phyloP scores from a whole-genome alignment of 2,113 vertebrate genomes.

The Ictalurus furcatus region DNA sequence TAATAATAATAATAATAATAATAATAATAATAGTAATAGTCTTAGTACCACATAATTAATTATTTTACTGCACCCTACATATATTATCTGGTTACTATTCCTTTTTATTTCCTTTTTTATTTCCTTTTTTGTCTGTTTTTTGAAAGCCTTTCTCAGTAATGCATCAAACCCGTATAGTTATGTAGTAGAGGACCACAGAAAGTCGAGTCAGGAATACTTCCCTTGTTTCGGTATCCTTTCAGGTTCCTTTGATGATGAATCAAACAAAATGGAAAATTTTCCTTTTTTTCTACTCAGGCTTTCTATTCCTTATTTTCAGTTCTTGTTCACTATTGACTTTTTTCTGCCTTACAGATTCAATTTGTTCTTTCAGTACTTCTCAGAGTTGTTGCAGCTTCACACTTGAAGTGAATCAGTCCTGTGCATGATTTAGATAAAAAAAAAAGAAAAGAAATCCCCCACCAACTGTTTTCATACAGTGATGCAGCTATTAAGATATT shows the following conservation, averaged over 20 bases:
- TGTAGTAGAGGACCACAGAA: slow-evolving; percentile 53
- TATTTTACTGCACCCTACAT: slow-evolving; percentile 30
- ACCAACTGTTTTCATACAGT: not conserved
- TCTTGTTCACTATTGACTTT: no score
- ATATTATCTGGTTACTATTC: slow-evolving; percentile 3
- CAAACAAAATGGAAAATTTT: slow-evolving; percentile 57
- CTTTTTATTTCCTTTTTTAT: not conserved
- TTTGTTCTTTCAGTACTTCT: slow-evolving; percentile 1
- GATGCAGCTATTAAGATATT: not conserved
- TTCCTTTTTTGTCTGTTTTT: slow-evolving; percentile 6
- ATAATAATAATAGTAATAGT: no score
- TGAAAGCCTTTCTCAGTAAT: slow-evolving; percentile 57
- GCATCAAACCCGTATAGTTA: slow-evolving; percentile 54
- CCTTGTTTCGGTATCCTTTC: slow-evolving; percentile 53
- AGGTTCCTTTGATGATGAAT: slow-evolving; percentile 55
- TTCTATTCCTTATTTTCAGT: slow-evolving; percentile 18
- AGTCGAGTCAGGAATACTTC: slow-evolving; percentile 55
- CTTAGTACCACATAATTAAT: no score
- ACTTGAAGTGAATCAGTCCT: not conserved
- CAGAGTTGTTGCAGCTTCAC: no score
- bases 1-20: no score
- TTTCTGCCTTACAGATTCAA: no score
- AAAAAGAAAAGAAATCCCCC: slow-evolving; percentile 30
- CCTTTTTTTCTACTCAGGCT: slow-evolving; percentile 39
- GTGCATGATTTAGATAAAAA: slow-evolving; percentile 19